These are phyloP conservation scores for Leptonema lineaticorne DNA, from an alignment of 1,140 invertebrate species.

Conservation along the genomic window DNA sequence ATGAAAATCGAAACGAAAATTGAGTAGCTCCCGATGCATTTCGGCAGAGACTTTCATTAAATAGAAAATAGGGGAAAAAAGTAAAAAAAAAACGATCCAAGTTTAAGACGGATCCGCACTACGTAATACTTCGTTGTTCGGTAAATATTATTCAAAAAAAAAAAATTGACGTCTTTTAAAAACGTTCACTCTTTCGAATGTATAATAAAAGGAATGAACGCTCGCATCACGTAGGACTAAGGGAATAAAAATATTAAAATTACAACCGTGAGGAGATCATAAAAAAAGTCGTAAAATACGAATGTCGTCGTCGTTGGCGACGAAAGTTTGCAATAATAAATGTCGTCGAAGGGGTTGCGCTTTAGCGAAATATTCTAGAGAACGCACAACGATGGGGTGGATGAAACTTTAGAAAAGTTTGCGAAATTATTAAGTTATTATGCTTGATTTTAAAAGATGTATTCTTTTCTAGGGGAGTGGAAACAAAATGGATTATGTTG, in stretches of 20 bases:
- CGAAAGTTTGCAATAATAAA: conserved; percentile 9
- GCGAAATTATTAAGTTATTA: conserved; percentile 9
- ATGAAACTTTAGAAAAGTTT: neutral
- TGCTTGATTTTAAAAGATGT: neutral
- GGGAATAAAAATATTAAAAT: neutral
- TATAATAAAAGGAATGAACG: neutral
- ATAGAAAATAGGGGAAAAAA: neutral
- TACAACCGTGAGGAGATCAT: neutral
- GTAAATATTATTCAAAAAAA: neutral
- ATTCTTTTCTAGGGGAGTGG: too few species aligned
- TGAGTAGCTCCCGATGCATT: conserved; percentile 2
- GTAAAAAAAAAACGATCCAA: neutral
- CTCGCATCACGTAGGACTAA: neutral
- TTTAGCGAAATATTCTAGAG: neutral
- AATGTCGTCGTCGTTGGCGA: neutral
- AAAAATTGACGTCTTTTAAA: neutral
- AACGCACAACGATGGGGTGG: neutral
- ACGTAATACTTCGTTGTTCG: neutral
- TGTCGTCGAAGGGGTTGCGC: neutral
- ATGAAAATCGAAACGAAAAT: conserved; percentile 16
- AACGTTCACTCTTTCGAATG: neutral
- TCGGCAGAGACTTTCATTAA: conserved; percentile 15
- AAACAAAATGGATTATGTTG: too few species aligned
- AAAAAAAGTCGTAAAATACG: conserved; percentile 10
- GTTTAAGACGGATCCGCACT: neutral